Conservation (phyloP, 2,113 vertebrate genomes). For the Felis chaus region DNA sequence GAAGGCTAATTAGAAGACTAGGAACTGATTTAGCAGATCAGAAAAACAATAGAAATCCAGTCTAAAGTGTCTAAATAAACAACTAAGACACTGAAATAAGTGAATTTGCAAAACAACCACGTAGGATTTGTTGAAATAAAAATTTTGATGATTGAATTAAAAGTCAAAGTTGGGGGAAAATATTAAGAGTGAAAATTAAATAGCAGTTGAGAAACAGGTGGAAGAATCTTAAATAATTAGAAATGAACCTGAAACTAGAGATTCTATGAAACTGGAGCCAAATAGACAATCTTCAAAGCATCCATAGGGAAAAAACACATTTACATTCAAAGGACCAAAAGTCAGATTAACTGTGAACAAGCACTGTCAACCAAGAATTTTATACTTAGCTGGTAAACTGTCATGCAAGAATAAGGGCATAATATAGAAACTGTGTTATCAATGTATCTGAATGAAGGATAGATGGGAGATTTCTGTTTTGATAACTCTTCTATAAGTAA, state of each 20-base stretch:
- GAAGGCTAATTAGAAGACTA: background rate
- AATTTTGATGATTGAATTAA: background rate
- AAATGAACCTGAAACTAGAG: background rate
- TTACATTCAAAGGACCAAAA: background rate
- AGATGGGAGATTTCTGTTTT: background rate
- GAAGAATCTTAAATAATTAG: background rate
- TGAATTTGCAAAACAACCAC: background rate
- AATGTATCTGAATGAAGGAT: background rate
- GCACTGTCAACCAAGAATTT: background rate
- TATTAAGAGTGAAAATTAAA: background rate
- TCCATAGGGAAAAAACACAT: background rate
- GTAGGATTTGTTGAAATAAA: background rate
- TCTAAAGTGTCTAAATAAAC: background rate
- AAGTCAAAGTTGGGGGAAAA: background rate
- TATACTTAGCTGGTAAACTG: background rate
- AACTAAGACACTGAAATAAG: background rate
- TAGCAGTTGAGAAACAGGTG: background rate
- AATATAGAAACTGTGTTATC: background rate
- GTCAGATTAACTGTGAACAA: background rate
- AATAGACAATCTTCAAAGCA: background rate
- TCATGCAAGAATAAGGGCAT: background rate
- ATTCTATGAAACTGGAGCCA: background rate
- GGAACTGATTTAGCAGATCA: background rate
- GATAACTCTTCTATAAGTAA: background rate
- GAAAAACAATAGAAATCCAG: background rate